Conservation (phyloP, 2,888 invertebrate species). For the Aporophyla lueneburgensis region DNA sequence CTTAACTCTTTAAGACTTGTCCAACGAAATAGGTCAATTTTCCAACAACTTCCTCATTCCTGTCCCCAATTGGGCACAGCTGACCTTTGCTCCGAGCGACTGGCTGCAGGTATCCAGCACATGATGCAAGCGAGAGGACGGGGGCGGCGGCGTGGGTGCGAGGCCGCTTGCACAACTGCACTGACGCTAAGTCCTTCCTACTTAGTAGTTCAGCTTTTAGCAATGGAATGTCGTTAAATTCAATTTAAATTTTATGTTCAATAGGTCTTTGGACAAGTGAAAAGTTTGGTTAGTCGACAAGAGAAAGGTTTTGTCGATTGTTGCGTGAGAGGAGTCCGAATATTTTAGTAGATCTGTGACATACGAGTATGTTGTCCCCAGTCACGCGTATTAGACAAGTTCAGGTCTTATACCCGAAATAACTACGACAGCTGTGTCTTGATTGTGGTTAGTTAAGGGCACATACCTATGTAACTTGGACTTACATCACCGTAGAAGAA, state of each 20-base stretch:
- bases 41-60: constrained; percentile 51
- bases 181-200: constrained; percentile 40
- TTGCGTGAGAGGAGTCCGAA: background rate
- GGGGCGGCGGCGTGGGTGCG: constrained; percentile 80
- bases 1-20: constrained; percentile 36
- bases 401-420: background rate
- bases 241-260: constrained; percentile 15
- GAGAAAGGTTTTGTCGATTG: background rate
- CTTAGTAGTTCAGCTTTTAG: constrained; percentile 20
- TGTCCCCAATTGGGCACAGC: constrained; percentile 56
- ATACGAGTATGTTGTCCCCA: background rate
- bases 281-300: background rate
- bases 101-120: constrained; percentile 54
- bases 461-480: background rate
- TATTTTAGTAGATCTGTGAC: background rate
- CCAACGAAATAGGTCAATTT: constrained; percentile 36
- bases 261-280: background rate
- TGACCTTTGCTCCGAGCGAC: constrained; percentile 68
- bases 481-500: background rate
- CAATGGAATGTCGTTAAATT: constrained; percentile 40
- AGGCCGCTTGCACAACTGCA: constrained; percentile 83
- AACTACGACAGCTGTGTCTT: too few species aligned
- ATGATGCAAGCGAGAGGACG: constrained; percentile 71
- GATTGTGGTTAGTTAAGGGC: background rate
- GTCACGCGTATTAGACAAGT: background rate